Percentiles rank a stretch among this genome's conserved stretches.
These are phyloP conservation scores for Pyxicephalus adspersus DNA, from an alignment of 2,113 vertebrate species.

Conservation along the genomic window DNA sequence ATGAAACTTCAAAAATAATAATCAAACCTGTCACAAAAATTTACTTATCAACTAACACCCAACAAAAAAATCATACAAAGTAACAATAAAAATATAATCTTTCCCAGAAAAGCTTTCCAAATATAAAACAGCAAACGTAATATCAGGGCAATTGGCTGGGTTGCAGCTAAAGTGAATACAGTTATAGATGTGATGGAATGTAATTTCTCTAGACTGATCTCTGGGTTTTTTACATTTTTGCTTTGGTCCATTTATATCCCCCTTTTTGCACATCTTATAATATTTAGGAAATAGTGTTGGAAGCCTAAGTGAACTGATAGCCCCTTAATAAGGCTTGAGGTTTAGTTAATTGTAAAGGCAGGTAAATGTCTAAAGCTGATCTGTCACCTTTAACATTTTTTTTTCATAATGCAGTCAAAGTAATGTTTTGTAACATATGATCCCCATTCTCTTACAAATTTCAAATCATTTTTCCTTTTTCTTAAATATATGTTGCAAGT, in stretches of 20 bases:
- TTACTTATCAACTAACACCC: constrained; percentile 4
- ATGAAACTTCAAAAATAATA: background rate
- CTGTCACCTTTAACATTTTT: no score
- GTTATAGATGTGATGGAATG: constrained; percentile 9
- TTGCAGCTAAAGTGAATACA: background rate
- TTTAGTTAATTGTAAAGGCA: no score
- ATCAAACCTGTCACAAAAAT: background rate
- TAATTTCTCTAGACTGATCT: background rate
- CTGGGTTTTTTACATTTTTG: background rate
- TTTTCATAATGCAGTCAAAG: no score
- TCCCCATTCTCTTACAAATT: no score
- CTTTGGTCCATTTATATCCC: background rate
- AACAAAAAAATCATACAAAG: background rate
- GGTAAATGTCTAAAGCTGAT: no score
- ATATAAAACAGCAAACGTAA: background rate
- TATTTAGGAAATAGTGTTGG: background rate
- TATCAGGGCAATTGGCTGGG: background rate
- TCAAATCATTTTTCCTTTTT: no score
- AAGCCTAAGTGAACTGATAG: background rate
- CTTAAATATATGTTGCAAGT: no score
- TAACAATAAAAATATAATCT: constrained; percentile 7
- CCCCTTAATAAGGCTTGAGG: background rate
- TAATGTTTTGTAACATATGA: no score
- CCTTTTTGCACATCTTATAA: background rate
- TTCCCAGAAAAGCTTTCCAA: background rate